Percentiles rank a stretch among this genome's conserved stretches.
Conservation (phyloP, 2,797 vertebrate genomes). For the Hyperoplus immaculatus region DNA sequence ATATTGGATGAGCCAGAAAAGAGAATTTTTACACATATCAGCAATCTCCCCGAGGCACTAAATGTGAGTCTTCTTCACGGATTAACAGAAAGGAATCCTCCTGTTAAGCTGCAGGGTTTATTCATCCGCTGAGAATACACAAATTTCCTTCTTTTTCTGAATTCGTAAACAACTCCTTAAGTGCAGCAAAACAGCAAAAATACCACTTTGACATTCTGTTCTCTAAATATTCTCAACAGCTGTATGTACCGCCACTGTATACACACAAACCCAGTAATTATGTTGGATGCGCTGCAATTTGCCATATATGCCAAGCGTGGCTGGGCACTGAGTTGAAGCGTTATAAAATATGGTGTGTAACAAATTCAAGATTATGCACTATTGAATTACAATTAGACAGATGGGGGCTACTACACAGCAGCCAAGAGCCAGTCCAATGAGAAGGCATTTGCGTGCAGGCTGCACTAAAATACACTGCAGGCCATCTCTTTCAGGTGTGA, state of each 20-base stretch:
- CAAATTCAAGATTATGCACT: slow-evolving; percentile 79
- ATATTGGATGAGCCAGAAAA: slow-evolving; percentile 46
- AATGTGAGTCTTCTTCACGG: slow-evolving; percentile 55
- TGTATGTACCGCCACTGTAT: slow-evolving; percentile 50
- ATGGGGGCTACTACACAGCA: slow-evolving; percentile 47
- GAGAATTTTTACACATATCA: slow-evolving; percentile 58
- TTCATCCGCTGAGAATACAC: slow-evolving; percentile 52
- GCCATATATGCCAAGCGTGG: slow-evolving; percentile 46
- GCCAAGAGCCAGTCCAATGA: slow-evolving; percentile 47
- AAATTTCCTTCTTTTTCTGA: slow-evolving; percentile 51
- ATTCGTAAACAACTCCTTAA: slow-evolving; percentile 51
- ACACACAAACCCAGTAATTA: slow-evolving; percentile 68
- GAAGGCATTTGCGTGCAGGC: slow-evolving; percentile 52
- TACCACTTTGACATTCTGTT: slow-evolving; percentile 47
- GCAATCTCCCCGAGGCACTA: slow-evolving; percentile 58
- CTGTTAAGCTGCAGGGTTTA: slow-evolving; percentile 38
- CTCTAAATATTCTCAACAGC: slow-evolving; percentile 58
- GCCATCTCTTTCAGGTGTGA: slow-evolving; percentile 73
- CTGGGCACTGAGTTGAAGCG: slow-evolving; percentile 59
- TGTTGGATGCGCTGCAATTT: slow-evolving; percentile 56
- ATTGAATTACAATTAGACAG: slow-evolving; percentile 80
- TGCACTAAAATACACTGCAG: slow-evolving; percentile 39
- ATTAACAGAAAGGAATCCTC: slow-evolving; percentile 58
- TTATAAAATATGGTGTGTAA: slow-evolving; percentile 74
- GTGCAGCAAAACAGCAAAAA: slow-evolving; percentile 47